Evolutionary conservation across 2,797 vertebrate genomes (phyloP).

Genomic region (Chelonia mydas): DNA sequence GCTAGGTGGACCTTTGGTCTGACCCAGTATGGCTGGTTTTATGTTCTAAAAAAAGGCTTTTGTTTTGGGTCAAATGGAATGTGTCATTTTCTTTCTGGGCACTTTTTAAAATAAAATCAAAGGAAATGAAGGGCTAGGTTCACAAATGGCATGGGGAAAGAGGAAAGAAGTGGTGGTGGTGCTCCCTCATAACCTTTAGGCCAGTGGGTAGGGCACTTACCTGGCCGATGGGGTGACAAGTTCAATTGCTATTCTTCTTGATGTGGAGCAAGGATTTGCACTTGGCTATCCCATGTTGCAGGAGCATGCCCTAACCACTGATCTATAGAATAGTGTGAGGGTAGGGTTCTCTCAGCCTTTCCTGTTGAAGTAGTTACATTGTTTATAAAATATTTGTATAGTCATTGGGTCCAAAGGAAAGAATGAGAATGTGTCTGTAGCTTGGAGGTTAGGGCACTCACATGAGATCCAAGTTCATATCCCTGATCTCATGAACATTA

Average conservation of each 20-base stretch:
- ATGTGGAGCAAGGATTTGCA: not conserved
- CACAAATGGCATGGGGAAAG: not conserved
- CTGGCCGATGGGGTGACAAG: not conserved
- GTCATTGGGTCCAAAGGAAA: not conserved
- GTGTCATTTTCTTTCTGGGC: not conserved
- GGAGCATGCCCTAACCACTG: not conserved
- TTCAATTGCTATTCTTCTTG: not conserved
- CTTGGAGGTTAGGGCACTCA: not conserved
- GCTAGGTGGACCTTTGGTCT: too few species aligned
- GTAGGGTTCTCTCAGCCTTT: not conserved
- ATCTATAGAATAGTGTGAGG: not conserved
- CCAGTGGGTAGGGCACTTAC: not conserved
- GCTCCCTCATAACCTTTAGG: not conserved
- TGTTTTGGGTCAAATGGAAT: not conserved
- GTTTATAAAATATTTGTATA: not conserved
- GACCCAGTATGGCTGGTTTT: too few species aligned
- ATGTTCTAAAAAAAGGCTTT: not conserved
- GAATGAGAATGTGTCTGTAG: not conserved
- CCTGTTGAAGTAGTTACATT: not conserved
- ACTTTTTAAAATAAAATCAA: not conserved
- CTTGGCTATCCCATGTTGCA: too few species aligned
- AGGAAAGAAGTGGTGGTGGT: not conserved
- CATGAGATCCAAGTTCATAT: not conserved
- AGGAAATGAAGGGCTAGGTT: not conserved
- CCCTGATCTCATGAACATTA: not conserved